phyloP scores from a whole-genome alignment of 2,888 invertebrate genomes.

The Spilarctia lutea region DNA sequence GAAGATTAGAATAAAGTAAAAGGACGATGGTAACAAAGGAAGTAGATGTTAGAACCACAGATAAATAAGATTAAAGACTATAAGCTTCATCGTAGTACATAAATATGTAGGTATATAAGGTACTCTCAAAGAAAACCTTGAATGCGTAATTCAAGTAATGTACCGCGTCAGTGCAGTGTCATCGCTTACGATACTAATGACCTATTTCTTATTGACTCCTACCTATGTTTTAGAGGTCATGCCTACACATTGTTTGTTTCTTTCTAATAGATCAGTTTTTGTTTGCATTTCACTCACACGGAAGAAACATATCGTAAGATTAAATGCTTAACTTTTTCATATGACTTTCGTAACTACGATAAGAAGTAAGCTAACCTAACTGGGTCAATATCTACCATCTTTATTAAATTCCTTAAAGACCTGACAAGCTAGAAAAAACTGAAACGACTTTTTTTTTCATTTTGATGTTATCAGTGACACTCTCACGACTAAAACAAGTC shows the following conservation, averaged over 20 bases:
- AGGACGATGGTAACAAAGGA: background rate
- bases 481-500: no score
- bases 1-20: background rate
- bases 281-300: background rate
- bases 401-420: no score
- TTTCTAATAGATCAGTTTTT: background rate
- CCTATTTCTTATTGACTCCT: constrained; percentile 11
- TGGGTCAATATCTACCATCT: no score
- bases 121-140: background rate
- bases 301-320: background rate
- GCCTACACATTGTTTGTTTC: background rate
- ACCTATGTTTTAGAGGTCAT: constrained; percentile 9
- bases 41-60: background rate
- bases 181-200: constrained; percentile 14
- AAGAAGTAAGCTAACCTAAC: no score
- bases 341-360: background rate
- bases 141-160: constrained; percentile 2
- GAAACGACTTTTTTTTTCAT: no score
- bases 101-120: background rate
- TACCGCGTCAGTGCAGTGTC: background rate
- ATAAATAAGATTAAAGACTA: background rate
- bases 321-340: background rate
- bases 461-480: no score
- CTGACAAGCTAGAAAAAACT: no score
- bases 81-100: background rate